These are phyloP conservation scores for Cynaeus angustus DNA, from an alignment of 2,888 invertebrate species.

Conservation along the genomic window DNA sequence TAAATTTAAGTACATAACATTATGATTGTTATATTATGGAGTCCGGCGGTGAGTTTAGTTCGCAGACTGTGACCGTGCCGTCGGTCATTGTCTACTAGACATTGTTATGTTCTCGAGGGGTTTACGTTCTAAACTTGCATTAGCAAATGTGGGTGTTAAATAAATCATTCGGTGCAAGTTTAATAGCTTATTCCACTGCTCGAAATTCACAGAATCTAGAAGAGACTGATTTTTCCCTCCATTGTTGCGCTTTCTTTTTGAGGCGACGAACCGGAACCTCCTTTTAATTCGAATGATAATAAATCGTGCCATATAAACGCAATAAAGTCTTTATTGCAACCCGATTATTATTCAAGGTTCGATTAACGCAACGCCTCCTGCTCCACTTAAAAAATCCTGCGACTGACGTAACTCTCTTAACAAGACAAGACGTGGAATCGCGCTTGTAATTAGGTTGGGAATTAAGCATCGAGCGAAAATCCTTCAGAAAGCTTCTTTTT, in stretches of 20 bases:
- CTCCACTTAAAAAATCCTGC: slow-evolving; percentile 9
- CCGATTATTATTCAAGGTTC: slow-evolving; percentile 23
- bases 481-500: slow-evolving; percentile 33
- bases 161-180: slow-evolving; percentile 67
- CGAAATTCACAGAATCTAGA: background rate
- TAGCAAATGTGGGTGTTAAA: slow-evolving; percentile 67
- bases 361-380: slow-evolving; percentile 18
- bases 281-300: slow-evolving; percentile 12
- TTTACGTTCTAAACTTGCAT: slow-evolving; percentile 61
- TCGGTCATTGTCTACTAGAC: slow-evolving; percentile 45
- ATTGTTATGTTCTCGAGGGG: slow-evolving; percentile 48
- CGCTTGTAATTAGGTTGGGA: slow-evolving; percentile 23
- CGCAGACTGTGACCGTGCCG: slow-evolving; percentile 56
- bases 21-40: slow-evolving; percentile 66
- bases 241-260: background rate
- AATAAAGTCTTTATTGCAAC: slow-evolving; percentile 27
- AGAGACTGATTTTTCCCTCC: slow-evolving; percentile 2
- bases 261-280: slow-evolving; percentile 12
- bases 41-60: slow-evolving; percentile 54
- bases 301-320: slow-evolving; percentile 19
- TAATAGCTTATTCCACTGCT: slow-evolving; percentile 63
- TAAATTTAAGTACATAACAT: slow-evolving; percentile 68
- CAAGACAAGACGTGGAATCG: slow-evolving; percentile 14
- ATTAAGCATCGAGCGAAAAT: slow-evolving; percentile 36
- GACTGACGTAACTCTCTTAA: slow-evolving; percentile 2